A percentile compares a stretch with the other conserved stretches of the same genome.
Evolutionary conservation across 2,888 invertebrate genomes (phyloP).

Genomic region (Athalia circularis): DNA sequence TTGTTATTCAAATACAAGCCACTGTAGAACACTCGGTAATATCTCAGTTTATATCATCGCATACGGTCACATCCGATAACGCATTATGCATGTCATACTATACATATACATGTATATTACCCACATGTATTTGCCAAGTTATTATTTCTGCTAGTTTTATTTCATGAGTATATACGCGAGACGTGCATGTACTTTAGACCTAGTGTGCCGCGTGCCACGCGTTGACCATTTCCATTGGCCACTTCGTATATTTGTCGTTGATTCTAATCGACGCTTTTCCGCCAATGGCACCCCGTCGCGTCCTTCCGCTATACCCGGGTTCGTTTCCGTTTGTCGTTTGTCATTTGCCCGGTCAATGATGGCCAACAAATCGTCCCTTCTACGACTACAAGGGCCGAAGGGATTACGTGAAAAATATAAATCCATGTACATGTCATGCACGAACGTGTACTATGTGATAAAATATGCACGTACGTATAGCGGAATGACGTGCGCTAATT

Average conservation of each 20-base stretch:
- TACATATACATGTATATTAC: too few relatives aligned
- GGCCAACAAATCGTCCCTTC: slow-evolving; percentile 16
- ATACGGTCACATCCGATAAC: too few relatives aligned
- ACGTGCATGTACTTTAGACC: neutral
- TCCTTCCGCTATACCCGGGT: slow-evolving; percentile 34
- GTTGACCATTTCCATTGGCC: neutral
- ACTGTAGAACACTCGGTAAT: too few relatives aligned
- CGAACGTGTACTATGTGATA: neutral
- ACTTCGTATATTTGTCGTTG: slow-evolving; percentile 37
- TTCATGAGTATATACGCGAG: neutral
- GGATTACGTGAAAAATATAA: neutral
- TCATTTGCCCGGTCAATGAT: slow-evolving; percentile 33
- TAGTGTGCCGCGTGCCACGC: neutral
- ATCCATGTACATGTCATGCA: neutral
- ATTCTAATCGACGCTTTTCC: slow-evolving; percentile 45
- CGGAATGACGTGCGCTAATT: too few relatives aligned
- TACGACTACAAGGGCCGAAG: neutral
- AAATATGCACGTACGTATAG: too few relatives aligned
- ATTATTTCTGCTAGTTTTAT: too few relatives aligned
- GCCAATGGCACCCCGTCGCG: slow-evolving; percentile 43
- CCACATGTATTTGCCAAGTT: too few relatives aligned
- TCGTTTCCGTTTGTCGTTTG: slow-evolving; percentile 41
- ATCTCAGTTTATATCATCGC: too few relatives aligned
- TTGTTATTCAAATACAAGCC: too few relatives aligned
- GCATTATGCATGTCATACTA: too few relatives aligned